Conservation (phyloP, 2,113 vertebrate genomes). For the Gavialis gangeticus region DNA sequence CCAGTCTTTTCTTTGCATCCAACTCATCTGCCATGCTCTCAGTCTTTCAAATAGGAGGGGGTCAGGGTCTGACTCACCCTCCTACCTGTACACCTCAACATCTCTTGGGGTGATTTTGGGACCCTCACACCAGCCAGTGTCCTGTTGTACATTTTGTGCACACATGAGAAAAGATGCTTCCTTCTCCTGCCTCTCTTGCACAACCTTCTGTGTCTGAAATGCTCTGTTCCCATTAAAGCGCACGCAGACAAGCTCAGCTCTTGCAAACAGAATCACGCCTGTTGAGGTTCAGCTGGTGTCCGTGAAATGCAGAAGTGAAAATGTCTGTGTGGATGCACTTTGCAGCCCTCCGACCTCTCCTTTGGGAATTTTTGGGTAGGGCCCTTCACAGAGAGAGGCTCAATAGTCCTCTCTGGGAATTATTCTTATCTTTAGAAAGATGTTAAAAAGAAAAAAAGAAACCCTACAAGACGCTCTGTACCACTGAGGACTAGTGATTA, state of each 20-base stretch:
- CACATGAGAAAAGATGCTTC: not conserved
- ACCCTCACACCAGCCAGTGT: rapidly evolving
- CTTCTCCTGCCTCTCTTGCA: not conserved
- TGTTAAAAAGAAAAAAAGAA: not conserved
- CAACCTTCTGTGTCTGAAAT: not conserved
- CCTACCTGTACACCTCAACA: too few species aligned
- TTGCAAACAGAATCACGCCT: not conserved
- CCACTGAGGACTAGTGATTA: not conserved
- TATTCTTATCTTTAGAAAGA: not conserved
- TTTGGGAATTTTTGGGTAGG: not conserved
- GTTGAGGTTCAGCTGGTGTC: not conserved
- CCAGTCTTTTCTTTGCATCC: not conserved
- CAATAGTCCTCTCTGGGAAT: not conserved
- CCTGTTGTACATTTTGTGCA: not conserved
- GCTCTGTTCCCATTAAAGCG: not conserved
- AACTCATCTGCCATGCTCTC: not conserved
- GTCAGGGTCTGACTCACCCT: too few species aligned
- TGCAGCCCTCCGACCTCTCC: not conserved
- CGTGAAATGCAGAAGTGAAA: not conserved
- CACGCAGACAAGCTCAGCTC: not conserved
- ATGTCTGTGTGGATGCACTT: not conserved
- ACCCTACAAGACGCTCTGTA: not conserved
- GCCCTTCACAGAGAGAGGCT: not conserved
- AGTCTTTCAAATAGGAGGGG: too few species aligned
- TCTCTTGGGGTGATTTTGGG: too few species aligned